Percentiles rank a stretch among this genome's conserved stretches.
These are phyloP conservation scores for Kryptopterus vitreolus DNA, from an alignment of 2,797 vertebrate genomes.

Conservation along the genomic window DNA sequence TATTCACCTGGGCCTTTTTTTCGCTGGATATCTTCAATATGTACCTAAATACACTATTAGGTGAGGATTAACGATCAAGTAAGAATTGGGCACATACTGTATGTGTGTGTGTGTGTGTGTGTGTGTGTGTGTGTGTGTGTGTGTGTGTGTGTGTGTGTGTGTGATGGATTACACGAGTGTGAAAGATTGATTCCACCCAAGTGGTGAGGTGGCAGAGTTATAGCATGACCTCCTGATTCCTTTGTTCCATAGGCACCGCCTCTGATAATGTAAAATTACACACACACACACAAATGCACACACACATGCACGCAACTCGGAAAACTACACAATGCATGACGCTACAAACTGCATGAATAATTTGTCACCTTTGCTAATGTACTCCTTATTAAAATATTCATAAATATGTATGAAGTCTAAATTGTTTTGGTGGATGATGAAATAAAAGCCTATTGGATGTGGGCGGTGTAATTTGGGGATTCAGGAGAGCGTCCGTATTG, in stretches of 20 bases:
- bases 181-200: slow-evolving; percentile 52
- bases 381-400: slow-evolving; percentile 67
- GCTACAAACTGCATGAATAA: slow-evolving; percentile 7
- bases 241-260: slow-evolving; percentile 33
- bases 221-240: slow-evolving; percentile 27
- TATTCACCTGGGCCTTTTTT: not conserved
- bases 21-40: not conserved
- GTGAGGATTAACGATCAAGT: not conserved
- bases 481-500: slow-evolving; percentile 59
- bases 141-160: slow-evolving; percentile 25
- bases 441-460: slow-evolving; percentile 65
- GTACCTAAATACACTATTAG: not conserved
- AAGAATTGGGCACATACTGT: not conserved
- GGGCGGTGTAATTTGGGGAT: slow-evolving; percentile 59
- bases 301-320: not conserved
- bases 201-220: slow-evolving; percentile 39
- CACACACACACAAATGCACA: not conserved
- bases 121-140: not conserved
- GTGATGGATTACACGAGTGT: slow-evolving; percentile 53
- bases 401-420: slow-evolving; percentile 56
- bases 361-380: slow-evolving; percentile 39
- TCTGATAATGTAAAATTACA: too few relatives aligned
- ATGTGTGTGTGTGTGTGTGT: slow-evolving; percentile 41
- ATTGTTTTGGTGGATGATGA: slow-evolving; percentile 64
- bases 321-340: not conserved